Percentiles rank a stretch among this genome's conserved stretches.
These are phyloP conservation scores for Pempheris klunzingeri DNA, from an alignment of 2,797 vertebrate genomes.

Conservation along the genomic window DNA sequence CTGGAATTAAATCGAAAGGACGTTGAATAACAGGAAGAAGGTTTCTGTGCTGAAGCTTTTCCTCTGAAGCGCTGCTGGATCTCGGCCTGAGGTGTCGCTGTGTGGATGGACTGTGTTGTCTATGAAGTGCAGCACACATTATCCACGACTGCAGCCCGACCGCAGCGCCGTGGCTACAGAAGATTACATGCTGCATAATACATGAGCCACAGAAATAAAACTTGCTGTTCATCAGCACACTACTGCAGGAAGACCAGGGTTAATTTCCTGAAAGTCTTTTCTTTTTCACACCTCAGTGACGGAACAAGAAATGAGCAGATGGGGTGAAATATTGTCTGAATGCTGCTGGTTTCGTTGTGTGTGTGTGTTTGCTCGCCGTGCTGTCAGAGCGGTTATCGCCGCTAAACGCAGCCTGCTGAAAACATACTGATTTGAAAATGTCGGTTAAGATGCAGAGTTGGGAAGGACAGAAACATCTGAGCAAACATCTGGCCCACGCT, in stretches of 20 bases:
- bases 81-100: no score
- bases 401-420: constrained; percentile 19
- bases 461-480: constrained; percentile 45
- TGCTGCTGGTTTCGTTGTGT: no score
- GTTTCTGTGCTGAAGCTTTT: no score
- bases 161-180: not conserved
- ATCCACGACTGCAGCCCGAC: not conserved
- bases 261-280: constrained; percentile 47
- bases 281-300: constrained; percentile 17
- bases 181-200: constrained; percentile 33
- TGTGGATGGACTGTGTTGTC: not conserved
- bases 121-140: not conserved
- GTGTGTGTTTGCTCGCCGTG: no score
- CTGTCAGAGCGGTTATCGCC: constrained; percentile 45
- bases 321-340: constrained; percentile 9
- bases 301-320: constrained; percentile 11
- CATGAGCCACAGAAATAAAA: constrained; percentile 31
- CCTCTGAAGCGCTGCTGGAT: no score
- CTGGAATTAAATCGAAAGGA: not conserved
- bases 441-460: constrained; percentile 45
- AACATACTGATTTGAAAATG: constrained; percentile 50
- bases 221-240: constrained; percentile 3
- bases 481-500: no score
- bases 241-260: constrained; percentile 4
- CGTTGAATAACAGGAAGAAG: not conserved